Base-by-base conservation (phyloP, 2,113 vertebrate species). In the Calidris pygmaea region DNA sequence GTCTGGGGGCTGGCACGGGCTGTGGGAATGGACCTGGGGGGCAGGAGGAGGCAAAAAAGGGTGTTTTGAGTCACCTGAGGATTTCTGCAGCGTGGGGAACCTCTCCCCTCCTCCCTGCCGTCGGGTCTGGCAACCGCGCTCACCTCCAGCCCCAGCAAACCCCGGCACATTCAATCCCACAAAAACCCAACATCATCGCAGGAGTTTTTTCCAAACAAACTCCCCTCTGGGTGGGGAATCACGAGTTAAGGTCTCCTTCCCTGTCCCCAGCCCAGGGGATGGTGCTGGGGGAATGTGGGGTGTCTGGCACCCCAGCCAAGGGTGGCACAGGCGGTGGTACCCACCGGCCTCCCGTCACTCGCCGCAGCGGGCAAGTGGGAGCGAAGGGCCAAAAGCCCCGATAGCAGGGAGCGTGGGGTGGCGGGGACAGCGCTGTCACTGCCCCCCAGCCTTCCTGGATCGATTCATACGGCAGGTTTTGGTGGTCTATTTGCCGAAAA, bases 401-500 rank as follows among this genome's bases (percentile, higher is more conserved):
- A 3, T 2, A 39, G 75, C 65, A 66, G 85, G 3, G 2, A 70
- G 62, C 17, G 13, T 7, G 70, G 59, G 59, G 32, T 16, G 23
- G 4, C 1, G 6, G 65, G 27, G 45, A 29, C 43, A 37, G 50
- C 0, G 0, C 63, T 66, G 79, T 29, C 22, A 0, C n/a, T 20
- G n/a, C 11, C 70, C 75, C 43, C 39, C 66, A 7, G 58, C 63
- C 48, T 9, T 14, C 35, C 53, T 39, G 53, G 23, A 50, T 83
- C 74, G 0, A 12, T 70, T 60, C 2, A 2, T 53, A 0, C 0
- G 63, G 71, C 23, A 11, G 68, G 35, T 18, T 89, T 60, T 3
- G 85, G 90, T 47, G 89, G 67, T 66, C 89, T 73, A 19, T 88
- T 83, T 83, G 87, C 93, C n/a, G 2, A 82, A 96, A 96, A 73